Evolutionary conservation across 2,797 vertebrate genomes (phyloP).

Genomic region (Phrynocephalus forsythii): DNA sequence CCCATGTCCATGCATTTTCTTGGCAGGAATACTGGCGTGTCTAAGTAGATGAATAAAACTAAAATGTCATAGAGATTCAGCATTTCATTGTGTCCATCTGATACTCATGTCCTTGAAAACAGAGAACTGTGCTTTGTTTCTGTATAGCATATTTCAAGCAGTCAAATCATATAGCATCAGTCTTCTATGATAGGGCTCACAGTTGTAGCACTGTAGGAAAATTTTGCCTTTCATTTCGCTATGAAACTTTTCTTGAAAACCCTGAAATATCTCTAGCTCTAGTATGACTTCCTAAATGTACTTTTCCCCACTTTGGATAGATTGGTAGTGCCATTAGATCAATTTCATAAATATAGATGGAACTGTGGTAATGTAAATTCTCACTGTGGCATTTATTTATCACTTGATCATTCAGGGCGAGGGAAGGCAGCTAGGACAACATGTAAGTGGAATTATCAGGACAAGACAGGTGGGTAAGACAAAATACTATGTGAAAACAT

Average conservation of each 20-base stretch:
- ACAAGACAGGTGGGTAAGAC: too few relatives aligned
- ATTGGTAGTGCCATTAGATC: not conserved
- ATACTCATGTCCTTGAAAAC: not conserved
- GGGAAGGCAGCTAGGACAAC: not conserved
- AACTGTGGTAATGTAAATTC: not conserved
- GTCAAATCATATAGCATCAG: not conserved
- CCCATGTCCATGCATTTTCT: too few relatives aligned
- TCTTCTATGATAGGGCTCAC: not conserved
- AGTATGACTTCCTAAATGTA: not conserved
- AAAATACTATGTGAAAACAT: not conserved
- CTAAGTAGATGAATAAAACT: not conserved
- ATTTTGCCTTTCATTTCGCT: not conserved
- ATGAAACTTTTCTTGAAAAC: not conserved
- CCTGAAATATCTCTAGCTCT: not conserved
- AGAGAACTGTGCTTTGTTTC: not conserved
- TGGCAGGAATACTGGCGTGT: too few relatives aligned
- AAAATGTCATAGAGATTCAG: too few relatives aligned
- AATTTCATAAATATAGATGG: not conserved
- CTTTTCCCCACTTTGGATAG: not conserved
- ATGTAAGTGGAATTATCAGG: not conserved
- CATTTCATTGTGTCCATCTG: not conserved
- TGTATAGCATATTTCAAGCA: not conserved
- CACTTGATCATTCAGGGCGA: not conserved
- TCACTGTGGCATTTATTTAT: not conserved
- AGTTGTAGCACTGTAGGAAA: not conserved